Evolutionary conservation across 2,888 invertebrate genomes (phyloP).

Genomic region (Tachina grossa): DNA sequence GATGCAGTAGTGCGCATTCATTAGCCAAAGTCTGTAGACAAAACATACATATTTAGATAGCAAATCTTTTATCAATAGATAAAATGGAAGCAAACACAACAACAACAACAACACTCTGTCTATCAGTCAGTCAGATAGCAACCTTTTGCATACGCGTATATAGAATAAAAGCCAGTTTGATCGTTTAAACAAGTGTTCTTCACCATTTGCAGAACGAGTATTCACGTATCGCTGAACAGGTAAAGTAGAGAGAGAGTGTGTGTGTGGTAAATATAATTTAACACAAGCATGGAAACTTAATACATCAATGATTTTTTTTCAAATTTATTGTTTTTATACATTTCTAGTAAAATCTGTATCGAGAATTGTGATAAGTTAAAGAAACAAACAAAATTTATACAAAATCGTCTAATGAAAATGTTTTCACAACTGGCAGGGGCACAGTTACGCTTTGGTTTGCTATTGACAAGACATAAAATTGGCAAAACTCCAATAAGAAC

Average conservation of each 20-base stretch:
- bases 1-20: constrained; percentile 12
- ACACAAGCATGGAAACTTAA: constrained; percentile 7
- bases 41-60: constrained; percentile 57
- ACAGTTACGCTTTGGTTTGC: background rate
- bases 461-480: constrained; percentile 49
- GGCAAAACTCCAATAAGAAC: constrained; percentile 62
- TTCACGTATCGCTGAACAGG: background rate
- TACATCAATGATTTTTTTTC: constrained; percentile 1
- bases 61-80: constrained; percentile 41
- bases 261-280: background rate
- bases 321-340: constrained; percentile 23
- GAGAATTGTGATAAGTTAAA: constrained; percentile 47
- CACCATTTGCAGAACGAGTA: constrained; percentile 5
- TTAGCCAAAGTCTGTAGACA: constrained; percentile 48
- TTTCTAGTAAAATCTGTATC: constrained; percentile 37
- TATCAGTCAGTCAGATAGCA: background rate
- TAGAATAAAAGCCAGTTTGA: constrained; percentile 27
- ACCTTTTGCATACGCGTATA: background rate
- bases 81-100: constrained; percentile 3
- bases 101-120: constrained; percentile 13
- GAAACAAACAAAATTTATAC: constrained; percentile 41
- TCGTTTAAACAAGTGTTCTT: constrained; percentile 10
- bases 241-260: background rate
- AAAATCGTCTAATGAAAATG: constrained; percentile 52
- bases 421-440: constrained; percentile 32